phyloP scores from a whole-genome alignment of 2,888 invertebrate genomes.

The Cactoblastis cactorum region DNA sequence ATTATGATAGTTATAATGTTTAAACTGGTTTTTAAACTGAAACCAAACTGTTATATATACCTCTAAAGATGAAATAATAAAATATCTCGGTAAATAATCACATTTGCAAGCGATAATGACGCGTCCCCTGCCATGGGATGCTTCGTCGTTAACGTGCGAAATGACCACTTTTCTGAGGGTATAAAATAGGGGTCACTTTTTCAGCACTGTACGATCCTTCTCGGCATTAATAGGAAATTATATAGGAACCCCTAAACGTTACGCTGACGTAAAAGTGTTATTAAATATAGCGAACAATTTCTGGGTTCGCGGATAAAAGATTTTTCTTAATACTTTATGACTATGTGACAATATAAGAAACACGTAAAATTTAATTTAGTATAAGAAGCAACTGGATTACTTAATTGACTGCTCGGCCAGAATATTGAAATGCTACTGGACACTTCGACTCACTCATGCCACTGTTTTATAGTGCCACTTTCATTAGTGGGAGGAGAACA shows the following conservation, averaged over 20 bases:
- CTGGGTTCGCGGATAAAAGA: background rate
- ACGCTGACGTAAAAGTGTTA: constrained; percentile 9
- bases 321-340: background rate
- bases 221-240: constrained; percentile 41
- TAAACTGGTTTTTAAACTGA: no score
- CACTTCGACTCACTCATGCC: no score
- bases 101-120: constrained; percentile 37
- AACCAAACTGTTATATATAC: background rate
- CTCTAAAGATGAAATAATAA: constrained; percentile 15
- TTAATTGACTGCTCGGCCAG: no score
- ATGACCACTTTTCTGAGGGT: constrained; percentile 50
- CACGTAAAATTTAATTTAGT: no score
- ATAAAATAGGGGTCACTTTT: constrained; percentile 48
- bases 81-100: constrained; percentile 21
- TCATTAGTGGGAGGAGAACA: no score
- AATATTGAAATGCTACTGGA: no score
- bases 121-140: constrained; percentile 29
- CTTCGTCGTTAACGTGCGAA: constrained; percentile 37
- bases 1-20: no score
- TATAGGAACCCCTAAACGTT: constrained; percentile 23
- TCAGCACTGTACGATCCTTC: constrained; percentile 28
- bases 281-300: constrained; percentile 1
- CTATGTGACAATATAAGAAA: background rate
- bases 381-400: no score
- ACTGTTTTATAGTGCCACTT: no score